Percentiles rank a stretch among this genome's conserved stretches.
These are phyloP conservation scores for Aphelocoma coerulescens DNA, from an alignment of 2,113 vertebrate genomes.

Conservation along the genomic window DNA sequence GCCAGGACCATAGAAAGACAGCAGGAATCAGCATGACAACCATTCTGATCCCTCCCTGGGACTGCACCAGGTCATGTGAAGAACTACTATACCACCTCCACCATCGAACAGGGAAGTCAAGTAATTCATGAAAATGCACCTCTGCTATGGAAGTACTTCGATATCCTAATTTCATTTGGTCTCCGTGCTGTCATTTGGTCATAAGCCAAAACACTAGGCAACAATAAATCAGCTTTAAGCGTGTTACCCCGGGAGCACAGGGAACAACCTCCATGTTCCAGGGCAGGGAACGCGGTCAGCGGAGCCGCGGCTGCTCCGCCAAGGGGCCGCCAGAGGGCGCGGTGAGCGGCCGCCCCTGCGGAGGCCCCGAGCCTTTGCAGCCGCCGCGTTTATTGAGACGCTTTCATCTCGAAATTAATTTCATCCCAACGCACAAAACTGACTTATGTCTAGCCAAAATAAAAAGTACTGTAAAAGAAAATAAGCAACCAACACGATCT, in stretches of 20 bases:
- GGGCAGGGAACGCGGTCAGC: background rate
- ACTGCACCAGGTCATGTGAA: background rate
- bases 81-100: background rate
- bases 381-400: fast-evolving
- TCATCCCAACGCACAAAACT: background rate
- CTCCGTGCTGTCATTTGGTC: background rate
- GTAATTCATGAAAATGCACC: background rate
- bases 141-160: background rate
- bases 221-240: background rate
- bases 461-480: background rate
- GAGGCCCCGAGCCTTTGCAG: background rate
- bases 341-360: background rate
- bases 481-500: background rate
- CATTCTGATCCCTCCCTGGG: background rate
- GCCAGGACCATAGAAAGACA: background rate
- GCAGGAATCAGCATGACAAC: fast-evolving
- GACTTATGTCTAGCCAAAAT: background rate
- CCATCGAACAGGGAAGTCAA: background rate
- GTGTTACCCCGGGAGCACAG: fast-evolving
- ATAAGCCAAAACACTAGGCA: background rate
- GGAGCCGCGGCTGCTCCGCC: background rate
- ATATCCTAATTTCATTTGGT: background rate
- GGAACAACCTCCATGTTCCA: background rate
- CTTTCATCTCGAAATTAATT: background rate
- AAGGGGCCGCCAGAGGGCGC: background rate